Evolutionary conservation across 2,888 invertebrate species (phyloP).

Genomic region (Acleris holmiana): DNA sequence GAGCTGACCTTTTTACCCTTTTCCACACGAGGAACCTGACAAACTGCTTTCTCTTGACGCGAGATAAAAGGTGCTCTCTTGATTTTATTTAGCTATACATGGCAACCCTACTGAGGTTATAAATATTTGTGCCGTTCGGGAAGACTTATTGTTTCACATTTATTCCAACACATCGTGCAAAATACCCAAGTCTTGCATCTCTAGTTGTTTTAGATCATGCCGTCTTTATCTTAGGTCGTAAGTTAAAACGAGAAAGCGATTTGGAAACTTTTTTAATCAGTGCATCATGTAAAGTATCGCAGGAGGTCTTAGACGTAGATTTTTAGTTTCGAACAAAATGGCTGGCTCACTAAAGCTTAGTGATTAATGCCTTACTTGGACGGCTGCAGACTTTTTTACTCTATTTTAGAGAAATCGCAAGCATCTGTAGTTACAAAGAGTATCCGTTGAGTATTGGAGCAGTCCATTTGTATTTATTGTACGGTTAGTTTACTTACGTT

Average conservation of each 20-base stretch:
- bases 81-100: conserved; percentile 17
- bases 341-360: conserved; percentile 7
- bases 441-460: too few species aligned
- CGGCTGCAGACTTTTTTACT: conserved; percentile 9
- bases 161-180: conserved; percentile 16
- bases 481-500: too few species aligned
- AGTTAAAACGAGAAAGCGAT: conserved; percentile 1
- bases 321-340: conserved; percentile 26
- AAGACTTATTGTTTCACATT: conserved; percentile 37
- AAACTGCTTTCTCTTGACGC: background rate
- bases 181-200: background rate
- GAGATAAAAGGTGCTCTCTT: background rate
- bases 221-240: conserved; percentile 6
- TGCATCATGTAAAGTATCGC: conserved; percentile 9
- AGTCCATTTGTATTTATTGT: too few species aligned
- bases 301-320: conserved; percentile 3
- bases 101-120: conserved; percentile 29
- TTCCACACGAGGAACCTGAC: background rate
- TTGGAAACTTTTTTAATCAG: background rate
- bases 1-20: too few species aligned
- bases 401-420: background rate
- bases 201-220: background rate
- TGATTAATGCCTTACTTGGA: conserved; percentile 14
- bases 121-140: conserved; percentile 29
- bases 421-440: too few species aligned